These are phyloP conservation scores for Drosophila robusta DNA, from an alignment of 2,888 invertebrate species.

Conservation along the genomic window DNA sequence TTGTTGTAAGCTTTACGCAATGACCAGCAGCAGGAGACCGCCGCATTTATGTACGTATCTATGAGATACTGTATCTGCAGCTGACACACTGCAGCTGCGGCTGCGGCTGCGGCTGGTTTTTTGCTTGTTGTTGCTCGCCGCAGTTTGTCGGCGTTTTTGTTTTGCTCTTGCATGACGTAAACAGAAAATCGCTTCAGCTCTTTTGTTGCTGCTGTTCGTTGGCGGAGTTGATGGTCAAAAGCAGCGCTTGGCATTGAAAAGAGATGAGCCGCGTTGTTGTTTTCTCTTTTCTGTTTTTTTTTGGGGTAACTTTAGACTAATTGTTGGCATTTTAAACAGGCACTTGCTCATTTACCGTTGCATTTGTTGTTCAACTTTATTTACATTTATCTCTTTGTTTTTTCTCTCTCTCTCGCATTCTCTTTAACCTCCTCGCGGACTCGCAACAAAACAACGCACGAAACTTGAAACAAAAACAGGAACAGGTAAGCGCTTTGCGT, in stretches of 20 bases:
- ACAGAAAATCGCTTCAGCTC: constrained; percentile 59
- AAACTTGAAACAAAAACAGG: constrained; percentile 52
- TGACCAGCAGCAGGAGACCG: constrained; percentile 37
- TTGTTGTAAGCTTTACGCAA: constrained; percentile 53
- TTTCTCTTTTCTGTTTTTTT: constrained; percentile 5
- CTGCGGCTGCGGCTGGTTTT: constrained; percentile 14
- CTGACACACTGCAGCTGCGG: constrained; percentile 71
- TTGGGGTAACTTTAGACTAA: constrained; percentile 34
- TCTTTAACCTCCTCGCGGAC: constrained; percentile 34
- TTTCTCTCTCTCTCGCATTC: constrained; percentile 11
- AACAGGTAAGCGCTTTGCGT: constrained; percentile 74
- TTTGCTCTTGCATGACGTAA: constrained; percentile 78
- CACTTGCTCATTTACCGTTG: constrained; percentile 48
- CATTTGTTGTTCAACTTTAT: constrained; percentile 42
- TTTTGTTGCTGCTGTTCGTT: constrained; percentile 42
- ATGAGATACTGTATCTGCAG: constrained; percentile 65
- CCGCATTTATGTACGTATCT: constrained; percentile 46
- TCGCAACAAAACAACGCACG: constrained; percentile 30
- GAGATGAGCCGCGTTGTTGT: constrained; percentile 52
- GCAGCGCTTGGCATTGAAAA: constrained; percentile 69
- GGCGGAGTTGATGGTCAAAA: constrained; percentile 66
- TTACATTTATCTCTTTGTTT: constrained; percentile 8
- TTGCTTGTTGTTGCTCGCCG: constrained; percentile 29
- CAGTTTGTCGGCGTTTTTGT: constrained; percentile 66
- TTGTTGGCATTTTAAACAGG: constrained; percentile 33